Base-by-base conservation (phyloP, 2,113 vertebrate species). In the Cebus imitator region DNA sequence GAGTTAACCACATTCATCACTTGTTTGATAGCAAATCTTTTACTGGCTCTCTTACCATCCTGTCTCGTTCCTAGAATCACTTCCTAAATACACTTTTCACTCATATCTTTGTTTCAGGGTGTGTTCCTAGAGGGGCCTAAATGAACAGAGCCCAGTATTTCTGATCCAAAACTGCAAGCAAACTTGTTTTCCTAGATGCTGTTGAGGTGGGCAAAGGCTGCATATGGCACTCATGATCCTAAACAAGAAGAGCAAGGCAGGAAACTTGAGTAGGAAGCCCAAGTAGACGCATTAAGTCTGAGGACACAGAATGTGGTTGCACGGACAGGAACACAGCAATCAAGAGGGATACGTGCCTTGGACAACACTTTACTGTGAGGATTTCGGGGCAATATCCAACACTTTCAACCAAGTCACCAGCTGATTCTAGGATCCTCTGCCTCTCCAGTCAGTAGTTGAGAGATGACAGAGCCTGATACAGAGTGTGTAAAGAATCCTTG, bases 201-300 rank as follows among this genome's bases (percentile, higher is more conserved):
- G 6, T 12, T 2, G 2, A 43, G 23, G n/a, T 0, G 9, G 40
- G 86, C 17, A 6, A 55, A 35, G 73, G 32, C n/a, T 20, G 1
- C 2, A 11, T 6, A 3, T 0, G 20, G 11, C 9, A 8, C 35
- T 32, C 1, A 0, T 10, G 20, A 3, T 4, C 4, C 37, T 21
- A 7, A 1, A 6, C 30, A 20, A 18, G 16, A 55, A 84, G 87
- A 76, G 25, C 10, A 40, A 57, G 27, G 58, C 5, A 9, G 40
- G 6, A 37, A n/a, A 6, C 32, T 35, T 3, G 6, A 27, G 48
- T 3, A 14, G 48, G 25, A 25, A 50, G 1, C 10, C 13, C 11
- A n/a, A 27, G 55, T 5, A 21, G 23, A 66, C 13, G 0, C 25
- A 1, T 32, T 57, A 6, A 64, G 45, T 12, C 7, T 14, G 16